Evolutionary conservation across 2,888 invertebrate species (phyloP).

Genomic region (Metacarcinus magister): DNA sequence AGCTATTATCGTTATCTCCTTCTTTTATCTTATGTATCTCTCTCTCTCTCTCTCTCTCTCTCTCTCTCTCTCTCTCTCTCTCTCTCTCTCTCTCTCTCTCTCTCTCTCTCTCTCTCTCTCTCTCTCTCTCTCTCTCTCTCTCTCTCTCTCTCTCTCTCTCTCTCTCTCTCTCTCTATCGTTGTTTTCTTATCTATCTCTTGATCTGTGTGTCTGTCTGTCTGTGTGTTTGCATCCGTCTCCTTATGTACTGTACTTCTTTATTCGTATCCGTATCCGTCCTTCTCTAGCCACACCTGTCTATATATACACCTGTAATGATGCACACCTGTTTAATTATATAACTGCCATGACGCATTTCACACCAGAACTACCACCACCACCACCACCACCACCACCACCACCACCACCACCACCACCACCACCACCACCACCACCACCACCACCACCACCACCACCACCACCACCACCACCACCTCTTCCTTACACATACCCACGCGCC

Average conservation of each 20-base stretch:
- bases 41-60: background rate
- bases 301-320: too few relatives aligned
- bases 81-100: background rate
- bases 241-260: too few relatives aligned
- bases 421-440: slow-evolving; percentile 64
- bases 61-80: background rate
- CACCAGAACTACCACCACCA: slow-evolving; percentile 56
- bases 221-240: background rate
- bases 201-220: background rate
- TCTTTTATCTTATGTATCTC: too few relatives aligned
- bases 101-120: background rate
- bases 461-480: slow-evolving; percentile 64
- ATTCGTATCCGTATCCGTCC: too few relatives aligned
- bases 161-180: background rate
- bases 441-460: slow-evolving; percentile 52
- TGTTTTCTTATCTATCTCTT: background rate
- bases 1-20: too few relatives aligned
- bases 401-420: slow-evolving; percentile 38
- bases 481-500: background rate
- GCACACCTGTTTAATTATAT: too few relatives aligned
- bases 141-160: background rate
- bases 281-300: too few relatives aligned
- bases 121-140: background rate
- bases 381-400: slow-evolving; percentile 64
- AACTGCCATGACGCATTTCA: too few relatives aligned